Evolutionary conservation across 2,888 invertebrate genomes (phyloP), one percentile per base, ranked within the genome.

Genomic region (Acanthosoma haemorrhoidale): DNA sequence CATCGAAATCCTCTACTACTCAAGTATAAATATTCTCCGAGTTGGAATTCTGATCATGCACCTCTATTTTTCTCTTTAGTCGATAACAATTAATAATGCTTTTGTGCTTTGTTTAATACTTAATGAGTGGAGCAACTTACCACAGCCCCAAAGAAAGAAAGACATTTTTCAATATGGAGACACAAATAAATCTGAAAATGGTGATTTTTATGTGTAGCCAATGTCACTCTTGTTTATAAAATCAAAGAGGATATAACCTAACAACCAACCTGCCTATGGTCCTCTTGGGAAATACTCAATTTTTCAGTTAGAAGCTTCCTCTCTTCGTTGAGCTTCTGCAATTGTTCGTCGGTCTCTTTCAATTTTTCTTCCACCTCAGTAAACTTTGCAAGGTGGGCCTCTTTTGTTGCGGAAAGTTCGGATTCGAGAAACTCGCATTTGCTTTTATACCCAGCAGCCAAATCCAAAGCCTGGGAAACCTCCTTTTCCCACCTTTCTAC

Each of bases 361-460:
- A 73, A 32, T 21, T 78, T 75, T 77, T 80, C 79, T 25, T 77
- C 78, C 13, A 78, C 77, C 0, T 80, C 76, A 3, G 79, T 72
- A 43, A 81, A 77, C 72, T 82, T 82, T 16, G 79, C 80, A 39
- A 70, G 43, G n/a, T 72, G 67, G 63, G 66, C 72, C 59, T 75
- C 72, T 32, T 69, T 72, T 25, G 60, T 39, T 5, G 61, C 69
- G 3, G 57, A 43, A 29, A 73, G 70, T 64, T 72, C 72, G 6
- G 64, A 66, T 68, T 85, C 84, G 0, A 87, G 75, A 41, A 81
- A 80, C 70, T 84, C 84, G 71, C 84, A 83, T 78, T 88, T 88
- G 25, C 87, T 86, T 78, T 89, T 87, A 76, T 86, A 87, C 73
- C 84, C 85, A 34, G 87, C 86, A 0, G 87, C 88, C 39, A 90